Evolutionary conservation across 2,888 invertebrate genomes (phyloP).

Genomic region (Andrena minutula): DNA sequence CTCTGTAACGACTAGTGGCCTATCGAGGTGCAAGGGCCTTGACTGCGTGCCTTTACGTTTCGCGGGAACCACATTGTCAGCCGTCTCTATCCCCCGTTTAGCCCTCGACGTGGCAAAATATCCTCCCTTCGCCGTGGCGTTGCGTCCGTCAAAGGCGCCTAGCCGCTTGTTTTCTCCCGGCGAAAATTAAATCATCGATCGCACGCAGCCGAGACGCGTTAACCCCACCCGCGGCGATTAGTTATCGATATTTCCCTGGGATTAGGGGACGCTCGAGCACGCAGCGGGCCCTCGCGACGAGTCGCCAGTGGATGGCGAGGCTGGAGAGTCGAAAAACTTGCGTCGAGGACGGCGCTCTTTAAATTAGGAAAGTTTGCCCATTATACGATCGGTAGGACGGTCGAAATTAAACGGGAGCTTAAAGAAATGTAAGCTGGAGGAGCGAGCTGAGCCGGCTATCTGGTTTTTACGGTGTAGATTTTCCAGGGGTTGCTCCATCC

Average conservation of each 20-base stretch:
- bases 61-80: not conserved
- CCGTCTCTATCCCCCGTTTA: too few species aligned
- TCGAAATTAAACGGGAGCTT: constrained; percentile 10
- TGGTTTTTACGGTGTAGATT: not conserved
- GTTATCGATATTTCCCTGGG: not conserved
- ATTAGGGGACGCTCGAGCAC: not conserved
- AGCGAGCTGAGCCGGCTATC: not conserved
- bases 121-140: not conserved
- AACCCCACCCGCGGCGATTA: not conserved
- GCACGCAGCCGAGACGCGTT: not conserved
- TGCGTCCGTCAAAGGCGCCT: constrained; percentile 1
- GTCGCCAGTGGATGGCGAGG: not conserved
- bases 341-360: not conserved
- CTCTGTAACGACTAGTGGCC: constrained; percentile 50
- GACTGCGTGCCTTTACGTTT: constrained; percentile 20
- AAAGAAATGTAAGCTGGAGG: not conserved
- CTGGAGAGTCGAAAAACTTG: not conserved
- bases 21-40: constrained; percentile 41
- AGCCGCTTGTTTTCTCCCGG: not conserved
- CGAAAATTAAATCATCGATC: constrained; percentile 14
- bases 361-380: constrained; percentile 4
- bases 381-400: not conserved
- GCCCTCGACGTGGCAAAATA: not conserved
- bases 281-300: not conserved
- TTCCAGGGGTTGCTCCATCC: not conserved